Evolutionary conservation across 2,113 vertebrate genomes (phyloP), one percentile per base, ranked within the genome.

Genomic region (Empidonax traillii): DNA sequence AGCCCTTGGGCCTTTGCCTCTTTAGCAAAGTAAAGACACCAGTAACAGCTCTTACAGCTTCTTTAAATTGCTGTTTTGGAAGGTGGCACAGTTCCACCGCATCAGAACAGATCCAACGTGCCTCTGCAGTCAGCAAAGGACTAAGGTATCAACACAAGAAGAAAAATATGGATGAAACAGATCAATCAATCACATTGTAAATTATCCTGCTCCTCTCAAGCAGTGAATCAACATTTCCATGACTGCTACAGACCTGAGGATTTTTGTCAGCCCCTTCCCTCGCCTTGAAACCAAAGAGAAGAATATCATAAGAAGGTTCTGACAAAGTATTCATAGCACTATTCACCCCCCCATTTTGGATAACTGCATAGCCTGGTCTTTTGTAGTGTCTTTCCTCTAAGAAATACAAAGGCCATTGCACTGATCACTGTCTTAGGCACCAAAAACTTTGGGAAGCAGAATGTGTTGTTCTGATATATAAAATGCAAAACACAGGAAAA

Each of bases 141-240:
- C 72, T 88, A 61, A 59, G 47, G n/a, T 44, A 91, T 18, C 4
- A 3, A 47, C 44, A 59, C 27, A 55, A 84, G 37, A 69, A 47
- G 46, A 95, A 68, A 68, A 87, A 37, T 52, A 88, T 10, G 28
- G 52, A 63, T 65, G 63, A 89, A 84, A 86, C 33, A 86, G 56
- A 86, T 62, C 65, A 77, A 75, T 78, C 76, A 83, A 69, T 69
- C 39, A 73, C 47, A 68, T 22, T 61, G 39, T 62, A 81, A 95
- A 89, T 69, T 68, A 85, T 71, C 86, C 83, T 71, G 30, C 67
- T 76, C 25, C 85, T 68, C 63, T 68, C 63, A 87, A 79, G 28
- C 43, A 55, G 21, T 80, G 92, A 76, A 87, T 84, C 63, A 92
- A 90, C 89, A 65, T 87, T 86, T 89, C 73, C 88, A 41, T 30